Conservation (phyloP, 64 coral and sea anemone species). For the Dendronephthya gigantea region DNA sequence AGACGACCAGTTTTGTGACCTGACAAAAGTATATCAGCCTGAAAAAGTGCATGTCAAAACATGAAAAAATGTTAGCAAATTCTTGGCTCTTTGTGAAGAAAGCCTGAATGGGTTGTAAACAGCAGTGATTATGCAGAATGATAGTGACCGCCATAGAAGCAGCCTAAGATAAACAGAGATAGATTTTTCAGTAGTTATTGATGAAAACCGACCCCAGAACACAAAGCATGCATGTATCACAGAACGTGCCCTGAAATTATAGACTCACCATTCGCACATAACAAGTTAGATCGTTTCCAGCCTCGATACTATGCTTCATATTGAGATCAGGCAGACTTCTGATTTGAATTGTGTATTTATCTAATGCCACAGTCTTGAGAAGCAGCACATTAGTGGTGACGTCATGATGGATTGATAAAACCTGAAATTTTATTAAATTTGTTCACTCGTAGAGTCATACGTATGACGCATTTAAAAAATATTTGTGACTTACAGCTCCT, state of each 20-base stretch:
- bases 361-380: conserved; percentile 13
- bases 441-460: background rate
- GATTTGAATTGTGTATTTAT: conserved; percentile 60
- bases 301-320: conserved; percentile 46
- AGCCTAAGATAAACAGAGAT: no score
- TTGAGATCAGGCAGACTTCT: conserved; percentile 59
- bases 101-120: no score
- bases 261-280: conserved; percentile 49
- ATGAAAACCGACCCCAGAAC: background rate
- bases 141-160: no score
- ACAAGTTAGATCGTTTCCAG: conserved; percentile 62
- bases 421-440: conserved; percentile 20
- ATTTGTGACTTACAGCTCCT: conserved; percentile 32
- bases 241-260: background rate
- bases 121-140: no score
- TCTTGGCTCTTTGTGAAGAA: background rate
- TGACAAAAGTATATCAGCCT: conserved; percentile 56
- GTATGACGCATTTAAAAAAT: no score
- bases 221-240: background rate
- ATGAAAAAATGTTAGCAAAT: background rate
- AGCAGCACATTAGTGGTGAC: background rate
- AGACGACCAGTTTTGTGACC: conserved; percentile 62
- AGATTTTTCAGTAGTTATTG: no score
- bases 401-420: background rate
- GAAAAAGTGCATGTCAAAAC: background rate